A percentile compares a stretch with the other conserved stretches of the same genome.
Evolutionary conservation across 2,888 invertebrate genomes (phyloP).

Genomic region (Spicauda simplicius): DNA sequence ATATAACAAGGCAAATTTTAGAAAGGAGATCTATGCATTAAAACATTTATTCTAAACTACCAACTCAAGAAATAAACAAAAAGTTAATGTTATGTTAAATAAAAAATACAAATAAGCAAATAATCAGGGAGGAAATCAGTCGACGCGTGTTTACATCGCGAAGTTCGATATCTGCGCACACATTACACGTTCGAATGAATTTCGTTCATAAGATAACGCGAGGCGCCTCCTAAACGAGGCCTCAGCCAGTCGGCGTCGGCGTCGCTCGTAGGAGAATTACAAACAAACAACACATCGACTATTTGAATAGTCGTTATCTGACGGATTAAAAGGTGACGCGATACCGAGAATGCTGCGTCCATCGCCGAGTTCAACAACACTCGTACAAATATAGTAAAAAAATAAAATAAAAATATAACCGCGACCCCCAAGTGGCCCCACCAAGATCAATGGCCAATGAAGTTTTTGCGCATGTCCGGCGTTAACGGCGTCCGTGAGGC

Average conservation of each 20-base stretch:
- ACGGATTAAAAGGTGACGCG: constrained; percentile 54
- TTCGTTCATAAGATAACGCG: constrained; percentile 72
- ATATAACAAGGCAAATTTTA: too few species aligned
- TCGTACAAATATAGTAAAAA: constrained; percentile 54
- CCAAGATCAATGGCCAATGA: constrained; percentile 66
- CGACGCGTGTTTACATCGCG: constrained; percentile 47
- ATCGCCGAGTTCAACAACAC: constrained; percentile 61
- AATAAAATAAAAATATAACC: constrained; percentile 57
- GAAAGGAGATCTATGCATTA: too few species aligned
- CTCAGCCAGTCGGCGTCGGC: constrained; percentile 57
- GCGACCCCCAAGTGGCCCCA: constrained; percentile 60
- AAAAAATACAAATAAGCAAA: constrained; percentile 23
- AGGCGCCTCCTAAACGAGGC: constrained; percentile 76
- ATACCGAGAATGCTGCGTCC: constrained; percentile 50
- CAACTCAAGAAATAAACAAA: too few species aligned
- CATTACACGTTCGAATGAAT: constrained; percentile 70
- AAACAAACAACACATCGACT: constrained; percentile 68
- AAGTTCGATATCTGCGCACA: constrained; percentile 60
- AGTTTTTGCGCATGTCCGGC: constrained; percentile 68
- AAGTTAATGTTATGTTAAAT: background rate
- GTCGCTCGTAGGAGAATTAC: constrained; percentile 58
- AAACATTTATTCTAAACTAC: too few species aligned
- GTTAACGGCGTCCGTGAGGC: constrained; percentile 44
- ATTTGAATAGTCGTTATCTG: constrained; percentile 64
- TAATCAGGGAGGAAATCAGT: constrained; percentile 33